phyloP scores from a whole-genome alignment of 2,113 vertebrate genomes.

The Saguinus imperator region DNA sequence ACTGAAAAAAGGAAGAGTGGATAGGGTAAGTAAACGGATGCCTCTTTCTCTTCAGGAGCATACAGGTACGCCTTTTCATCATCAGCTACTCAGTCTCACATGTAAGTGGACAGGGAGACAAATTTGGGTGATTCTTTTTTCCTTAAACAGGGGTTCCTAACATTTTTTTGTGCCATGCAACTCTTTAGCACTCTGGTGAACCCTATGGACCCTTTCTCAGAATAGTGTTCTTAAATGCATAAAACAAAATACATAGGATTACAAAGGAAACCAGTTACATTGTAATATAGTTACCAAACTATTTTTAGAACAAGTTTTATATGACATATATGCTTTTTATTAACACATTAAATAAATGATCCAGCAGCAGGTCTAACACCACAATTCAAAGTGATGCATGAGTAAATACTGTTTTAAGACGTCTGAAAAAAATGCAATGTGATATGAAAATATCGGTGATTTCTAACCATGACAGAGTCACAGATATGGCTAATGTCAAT shows the following conservation, averaged over 20 bases:
- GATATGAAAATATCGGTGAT: constrained; percentile 29
- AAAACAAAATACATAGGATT: background rate
- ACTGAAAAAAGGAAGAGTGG: background rate
- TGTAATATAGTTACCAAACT: background rate
- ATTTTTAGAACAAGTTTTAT: constrained; percentile 19
- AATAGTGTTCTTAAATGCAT: constrained; percentile 23
- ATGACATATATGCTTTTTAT: background rate
- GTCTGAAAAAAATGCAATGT: constrained; percentile 17
- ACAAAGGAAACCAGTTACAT: constrained; percentile 3
- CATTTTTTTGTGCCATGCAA: background rate
- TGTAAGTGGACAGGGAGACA: background rate
- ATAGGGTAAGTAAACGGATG: background rate
- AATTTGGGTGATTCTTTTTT: constrained; percentile 7
- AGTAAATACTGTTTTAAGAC: constrained; percentile 39
- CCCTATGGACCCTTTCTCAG: background rate
- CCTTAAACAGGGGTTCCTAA: background rate
- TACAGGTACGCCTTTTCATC: background rate
- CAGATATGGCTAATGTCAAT: background rate
- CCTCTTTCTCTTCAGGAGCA: background rate
- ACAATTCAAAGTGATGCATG: background rate
- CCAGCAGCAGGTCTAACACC: background rate
- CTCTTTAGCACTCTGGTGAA: background rate
- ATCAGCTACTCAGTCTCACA: constrained; percentile 22
- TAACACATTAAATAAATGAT: constrained; percentile 45
- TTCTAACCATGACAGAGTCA: background rate